Percentiles rank a stretch among this genome's conserved stretches.
phyloP scores from a whole-genome alignment of 1,140 invertebrate genomes.

The Camponotus floridanus region DNA sequence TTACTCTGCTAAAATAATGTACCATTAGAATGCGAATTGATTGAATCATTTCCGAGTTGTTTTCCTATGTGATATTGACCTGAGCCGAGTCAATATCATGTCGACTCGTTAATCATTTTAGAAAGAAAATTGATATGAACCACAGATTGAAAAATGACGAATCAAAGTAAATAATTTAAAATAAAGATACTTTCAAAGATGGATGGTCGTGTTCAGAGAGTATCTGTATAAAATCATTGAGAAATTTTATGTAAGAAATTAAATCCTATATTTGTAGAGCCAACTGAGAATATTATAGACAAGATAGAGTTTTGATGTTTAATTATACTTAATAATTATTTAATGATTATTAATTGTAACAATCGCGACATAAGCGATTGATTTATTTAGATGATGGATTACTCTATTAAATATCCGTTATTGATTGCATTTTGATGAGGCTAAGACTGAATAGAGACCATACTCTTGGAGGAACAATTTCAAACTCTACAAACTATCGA shows the following conservation, averaged over 20 bases:
- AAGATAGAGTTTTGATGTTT: background rate
- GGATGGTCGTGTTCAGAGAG: background rate
- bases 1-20: slow-evolving; percentile 33
- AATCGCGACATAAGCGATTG: slow-evolving; percentile 7
- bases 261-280: background rate
- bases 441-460: slow-evolving; percentile 27
- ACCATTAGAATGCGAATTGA: slow-evolving; percentile 41
- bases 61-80: slow-evolving; percentile 18
- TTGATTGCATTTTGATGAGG: slow-evolving; percentile 44
- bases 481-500: slow-evolving; percentile 50
- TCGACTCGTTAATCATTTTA: slow-evolving; percentile 3
- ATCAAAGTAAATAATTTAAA: slow-evolving; percentile 9
- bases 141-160: slow-evolving; percentile 12
- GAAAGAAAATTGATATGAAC: slow-evolving; percentile 9
- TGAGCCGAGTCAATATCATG: background rate
- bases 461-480: slow-evolving; percentile 23
- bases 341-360: slow-evolving; percentile 40
- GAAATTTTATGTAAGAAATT: background rate
- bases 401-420: slow-evolving; percentile 54
- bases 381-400: slow-evolving; percentile 56
- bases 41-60: slow-evolving; percentile 40
- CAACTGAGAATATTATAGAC: background rate
- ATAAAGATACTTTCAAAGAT: background rate
- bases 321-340: slow-evolving; percentile 28
- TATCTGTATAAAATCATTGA: background rate